phyloP scores from a whole-genome alignment of 2,797 vertebrate species.

The Lepilemur ruficaudatus region DNA sequence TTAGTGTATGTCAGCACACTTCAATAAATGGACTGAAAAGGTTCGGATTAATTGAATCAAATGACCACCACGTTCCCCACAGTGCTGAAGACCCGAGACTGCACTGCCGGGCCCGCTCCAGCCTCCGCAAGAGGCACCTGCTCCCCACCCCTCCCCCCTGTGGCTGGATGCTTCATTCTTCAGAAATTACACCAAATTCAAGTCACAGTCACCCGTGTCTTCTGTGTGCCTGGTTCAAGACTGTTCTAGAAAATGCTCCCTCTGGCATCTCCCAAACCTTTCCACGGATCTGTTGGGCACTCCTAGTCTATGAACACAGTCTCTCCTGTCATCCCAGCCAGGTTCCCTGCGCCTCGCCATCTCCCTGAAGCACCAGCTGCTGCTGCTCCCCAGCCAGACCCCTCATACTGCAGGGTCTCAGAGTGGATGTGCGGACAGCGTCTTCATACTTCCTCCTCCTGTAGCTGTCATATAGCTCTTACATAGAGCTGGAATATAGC shows the following conservation, averaged over 20 bases:
- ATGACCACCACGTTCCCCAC: background rate
- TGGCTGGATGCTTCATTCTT: background rate
- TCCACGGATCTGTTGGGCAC: background rate
- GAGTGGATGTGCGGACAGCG: background rate
- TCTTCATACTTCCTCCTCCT: background rate
- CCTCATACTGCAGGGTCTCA: background rate
- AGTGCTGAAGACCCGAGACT: background rate
- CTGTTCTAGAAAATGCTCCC: background rate
- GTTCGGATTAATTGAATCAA: background rate
- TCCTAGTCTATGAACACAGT: background rate
- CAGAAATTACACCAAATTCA: background rate
- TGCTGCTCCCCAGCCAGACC: too few species aligned
- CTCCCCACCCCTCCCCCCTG: background rate
- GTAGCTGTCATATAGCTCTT: background rate
- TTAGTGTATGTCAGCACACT: background rate
- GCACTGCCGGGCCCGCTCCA: fast-evolving
- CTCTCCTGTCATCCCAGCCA: background rate
- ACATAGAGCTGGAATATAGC: background rate
- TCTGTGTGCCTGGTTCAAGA: background rate
- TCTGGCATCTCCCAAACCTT: background rate
- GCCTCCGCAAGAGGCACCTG: background rate
- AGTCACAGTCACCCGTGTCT: background rate
- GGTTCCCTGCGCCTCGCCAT: background rate
- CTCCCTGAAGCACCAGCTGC: background rate
- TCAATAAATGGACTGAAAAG: background rate